phyloP scores from a whole-genome alignment of 2,888 invertebrate genomes.

The Ormyrus rosae region DNA sequence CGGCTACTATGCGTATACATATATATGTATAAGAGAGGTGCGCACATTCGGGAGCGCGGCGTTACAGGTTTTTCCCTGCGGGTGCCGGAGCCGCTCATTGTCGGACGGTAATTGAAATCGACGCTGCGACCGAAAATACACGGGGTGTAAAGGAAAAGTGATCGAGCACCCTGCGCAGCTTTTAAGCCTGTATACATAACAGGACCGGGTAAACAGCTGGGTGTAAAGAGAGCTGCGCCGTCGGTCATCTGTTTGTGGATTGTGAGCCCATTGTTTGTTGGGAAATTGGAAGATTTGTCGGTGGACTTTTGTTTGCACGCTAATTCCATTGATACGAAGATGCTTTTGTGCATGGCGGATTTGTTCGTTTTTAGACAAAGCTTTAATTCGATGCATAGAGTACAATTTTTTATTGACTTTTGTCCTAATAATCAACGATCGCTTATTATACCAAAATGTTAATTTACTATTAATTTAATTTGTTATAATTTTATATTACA shows the following conservation, averaged over 20 bases:
- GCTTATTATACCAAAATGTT: too few species aligned
- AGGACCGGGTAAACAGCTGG: constrained; percentile 9
- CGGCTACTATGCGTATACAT: background rate
- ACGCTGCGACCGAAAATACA: constrained; percentile 23
- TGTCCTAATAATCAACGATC: too few species aligned
- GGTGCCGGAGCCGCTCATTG: constrained; percentile 1
- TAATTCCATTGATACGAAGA: too few species aligned
- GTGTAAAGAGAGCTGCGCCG: background rate
- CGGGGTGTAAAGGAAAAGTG: background rate
- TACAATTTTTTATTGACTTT: too few species aligned
- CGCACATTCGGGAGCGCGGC: constrained; percentile 26
- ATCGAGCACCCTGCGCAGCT: background rate
- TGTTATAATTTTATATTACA: too few species aligned
- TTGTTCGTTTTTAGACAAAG: too few species aligned
- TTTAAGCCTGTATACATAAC: constrained; percentile 9
- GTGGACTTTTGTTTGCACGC: too few species aligned
- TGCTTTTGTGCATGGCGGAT: too few species aligned
- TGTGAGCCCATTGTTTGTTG: too few species aligned
- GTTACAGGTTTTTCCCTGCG: constrained; percentile 16
- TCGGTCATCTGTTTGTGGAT: background rate
- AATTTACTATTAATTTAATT: too few species aligned
- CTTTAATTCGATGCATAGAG: too few species aligned
- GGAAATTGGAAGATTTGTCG: too few species aligned
- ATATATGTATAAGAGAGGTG: background rate
- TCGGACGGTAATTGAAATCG: constrained; percentile 38